Percentiles rank a stretch among this genome's conserved stretches.
These are phyloP conservation scores for Leptura quadrifasciata DNA, from an alignment of 2,888 invertebrate species.

Conservation along the genomic window DNA sequence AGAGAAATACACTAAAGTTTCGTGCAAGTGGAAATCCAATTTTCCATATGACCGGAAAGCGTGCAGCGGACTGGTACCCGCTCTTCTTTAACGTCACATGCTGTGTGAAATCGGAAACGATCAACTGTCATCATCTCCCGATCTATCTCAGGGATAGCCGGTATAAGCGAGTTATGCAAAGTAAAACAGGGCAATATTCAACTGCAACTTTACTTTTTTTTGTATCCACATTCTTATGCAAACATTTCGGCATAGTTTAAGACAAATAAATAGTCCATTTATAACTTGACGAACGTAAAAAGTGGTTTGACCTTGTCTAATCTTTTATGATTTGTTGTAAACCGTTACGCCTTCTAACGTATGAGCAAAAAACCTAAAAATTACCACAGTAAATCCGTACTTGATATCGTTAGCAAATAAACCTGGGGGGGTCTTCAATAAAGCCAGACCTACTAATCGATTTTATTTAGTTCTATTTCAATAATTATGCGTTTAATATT, in stretches of 20 bases:
- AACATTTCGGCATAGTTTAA: not conserved
- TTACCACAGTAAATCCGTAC: not conserved
- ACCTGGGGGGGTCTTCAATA: not conserved
- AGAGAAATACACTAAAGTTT: too few relatives aligned
- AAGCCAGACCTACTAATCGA: not conserved
- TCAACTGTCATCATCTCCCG: too few relatives aligned
- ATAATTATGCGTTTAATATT: too few relatives aligned
- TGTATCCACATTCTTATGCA: not conserved
- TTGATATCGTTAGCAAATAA: not conserved
- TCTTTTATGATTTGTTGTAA: not conserved
- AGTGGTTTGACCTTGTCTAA: slow-evolving; percentile 1
- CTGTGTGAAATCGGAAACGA: too few relatives aligned
- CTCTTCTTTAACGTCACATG: too few relatives aligned
- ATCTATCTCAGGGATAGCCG: too few relatives aligned
- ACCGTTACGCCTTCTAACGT: not conserved
- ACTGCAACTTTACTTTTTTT: not conserved
- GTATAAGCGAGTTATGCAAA: too few relatives aligned
- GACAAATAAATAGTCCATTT: not conserved
- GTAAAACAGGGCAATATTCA: too few relatives aligned
- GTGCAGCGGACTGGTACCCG: too few relatives aligned
- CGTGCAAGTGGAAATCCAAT: too few relatives aligned
- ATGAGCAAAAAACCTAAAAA: not conserved
- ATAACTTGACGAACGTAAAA: not conserved
- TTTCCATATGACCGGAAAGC: too few relatives aligned
- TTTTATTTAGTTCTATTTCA: too few relatives aligned